Evolutionary conservation across 2,797 vertebrate species (phyloP), one percentile per base, ranked within the genome.

Genomic region (Myotis myotis): DNA sequence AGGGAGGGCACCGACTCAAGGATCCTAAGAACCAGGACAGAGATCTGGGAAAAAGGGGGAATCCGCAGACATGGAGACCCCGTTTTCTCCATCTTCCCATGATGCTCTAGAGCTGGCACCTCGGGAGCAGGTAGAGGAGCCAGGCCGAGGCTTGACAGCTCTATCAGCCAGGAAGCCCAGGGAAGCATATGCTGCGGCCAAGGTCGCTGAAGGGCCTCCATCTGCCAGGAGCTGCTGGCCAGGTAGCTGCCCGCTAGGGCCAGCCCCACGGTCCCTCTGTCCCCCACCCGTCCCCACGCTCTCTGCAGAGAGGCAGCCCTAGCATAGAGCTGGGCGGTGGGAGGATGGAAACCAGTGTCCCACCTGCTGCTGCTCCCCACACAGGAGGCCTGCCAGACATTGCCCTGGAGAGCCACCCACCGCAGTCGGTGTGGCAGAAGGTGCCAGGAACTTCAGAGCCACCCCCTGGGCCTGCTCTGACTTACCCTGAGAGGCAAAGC

Each of bases 141-240:
- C 41, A 8, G 66, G 76, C 8, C 13, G 44, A 70, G 49, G 75
- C 71, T 86, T 96, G 96, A 96, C 79, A 89, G 89, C 96, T 97
- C 87, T 96, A 93, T 97, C 94, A 84, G 89, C 91, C 41, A 44
- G 85, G 86, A 84, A 55, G 60, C 88, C 89, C 33, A 36, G 81
- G 60, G 30, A 75, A 82, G 70, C 97, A 68, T 84, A 64, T 57
- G 87, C 76, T 76, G 44, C 4, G 0, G 78, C 95, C 91, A 89
- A 78, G 80, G 95, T 82, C 41, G 13, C 66, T 76, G 76, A 87
- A 51, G 41, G 57, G 83, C 89, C 71, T 96, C 96, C 96, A 93
- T 96, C 97, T 97, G 95, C 96, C 82, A 11, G 75, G 91, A 96
- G 53, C 57, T 71, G 74, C 71, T 88, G 92, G 89, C 96, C 91